Evolutionary conservation across 2,888 invertebrate species (phyloP).

Genomic region (Pheosia tremula): DNA sequence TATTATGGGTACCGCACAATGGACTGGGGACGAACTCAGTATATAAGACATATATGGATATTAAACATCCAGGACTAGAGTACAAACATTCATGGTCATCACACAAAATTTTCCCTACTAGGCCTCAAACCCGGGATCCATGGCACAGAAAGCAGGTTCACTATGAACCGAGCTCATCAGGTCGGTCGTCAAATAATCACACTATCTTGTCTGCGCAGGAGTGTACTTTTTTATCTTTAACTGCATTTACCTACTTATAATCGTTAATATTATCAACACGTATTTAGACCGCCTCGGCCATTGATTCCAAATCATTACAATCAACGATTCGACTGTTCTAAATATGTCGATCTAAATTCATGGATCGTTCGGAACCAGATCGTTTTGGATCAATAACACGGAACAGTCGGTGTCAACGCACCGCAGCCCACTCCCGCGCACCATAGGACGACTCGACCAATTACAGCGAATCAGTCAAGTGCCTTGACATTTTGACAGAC

Average conservation of each 20-base stretch:
- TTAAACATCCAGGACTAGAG: too few species aligned
- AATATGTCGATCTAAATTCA: slow-evolving; percentile 57
- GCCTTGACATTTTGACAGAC: slow-evolving; percentile 6
- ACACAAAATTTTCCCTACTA: too few species aligned
- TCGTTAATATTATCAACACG: slow-evolving; percentile 2
- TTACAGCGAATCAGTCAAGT: slow-evolving; percentile 16
- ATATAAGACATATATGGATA: too few species aligned
- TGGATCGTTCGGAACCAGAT: slow-evolving; percentile 47
- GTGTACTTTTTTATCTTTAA: slow-evolving; percentile 5
- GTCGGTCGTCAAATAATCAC: neutral
- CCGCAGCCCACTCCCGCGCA: slow-evolving; percentile 37
- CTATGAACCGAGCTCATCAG: too few species aligned
- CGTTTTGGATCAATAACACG: slow-evolving; percentile 76
- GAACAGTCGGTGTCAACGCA: slow-evolving; percentile 70
- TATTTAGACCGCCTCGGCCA: slow-evolving; percentile 19
- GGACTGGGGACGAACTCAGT: too few species aligned
- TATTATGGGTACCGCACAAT: too few species aligned
- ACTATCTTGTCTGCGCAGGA: neutral
- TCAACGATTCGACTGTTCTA: slow-evolving; percentile 41
- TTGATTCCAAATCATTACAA: slow-evolving; percentile 28
- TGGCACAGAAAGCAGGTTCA: too few species aligned
- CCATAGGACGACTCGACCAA: slow-evolving; percentile 36
- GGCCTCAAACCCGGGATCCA: too few species aligned
- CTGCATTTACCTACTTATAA: slow-evolving; percentile 7
- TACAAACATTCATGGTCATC: too few species aligned